Base-by-base conservation (phyloP, 2,888 invertebrate genomes). In the Nudaria mundana region DNA sequence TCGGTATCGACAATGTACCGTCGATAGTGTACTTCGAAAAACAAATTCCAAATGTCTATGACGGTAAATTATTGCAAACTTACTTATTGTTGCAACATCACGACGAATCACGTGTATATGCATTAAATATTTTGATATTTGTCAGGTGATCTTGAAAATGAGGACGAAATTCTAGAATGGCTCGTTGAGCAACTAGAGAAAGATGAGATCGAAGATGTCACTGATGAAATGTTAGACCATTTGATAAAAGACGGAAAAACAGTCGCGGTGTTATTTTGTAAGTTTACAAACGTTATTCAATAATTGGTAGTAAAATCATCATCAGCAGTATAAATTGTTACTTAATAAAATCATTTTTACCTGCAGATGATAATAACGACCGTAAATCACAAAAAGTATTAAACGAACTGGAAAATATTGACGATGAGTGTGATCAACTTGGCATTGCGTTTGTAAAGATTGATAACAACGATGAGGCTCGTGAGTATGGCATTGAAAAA, bases 141-240 rank as follows among this genome's bases (percentile, higher is more conserved):
- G 6, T 32, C 37, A 92, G 93, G 95, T 60, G 95, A 97, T 77
- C 90, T 97, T 58, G 94, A 95, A 77, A 94, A 96, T 74, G 97
- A 97, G 82, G 95, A 96, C 66, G 94, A 95, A 74, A 95, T 97
- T 57, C 85, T 97, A 37, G 94, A 95, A 69, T 97, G 97, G 97
- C 87, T 97, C 22, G 91, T 96, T 44, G 93, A 93, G 50, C 97
- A 97, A 79, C 89, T 96, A 56, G 96, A 97, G 75, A 95, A 94
- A 64, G 97, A 97, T 77, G 97, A 97, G 89, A 97, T 97, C 61
- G 97, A 97, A 89, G 97, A 97, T 81, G 95, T 97, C 29, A 97
- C 97, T 32, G 97, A 97, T 79, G 97, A 97, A 85, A 97, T 97
- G 96, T 90, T 97, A 60, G 96, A 97, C 75, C 94, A 94, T 72